Percentiles rank a stretch among this genome's conserved stretches.
Evolutionary conservation across 2,888 invertebrate species (phyloP).

Genomic region (Nomada flava): DNA sequence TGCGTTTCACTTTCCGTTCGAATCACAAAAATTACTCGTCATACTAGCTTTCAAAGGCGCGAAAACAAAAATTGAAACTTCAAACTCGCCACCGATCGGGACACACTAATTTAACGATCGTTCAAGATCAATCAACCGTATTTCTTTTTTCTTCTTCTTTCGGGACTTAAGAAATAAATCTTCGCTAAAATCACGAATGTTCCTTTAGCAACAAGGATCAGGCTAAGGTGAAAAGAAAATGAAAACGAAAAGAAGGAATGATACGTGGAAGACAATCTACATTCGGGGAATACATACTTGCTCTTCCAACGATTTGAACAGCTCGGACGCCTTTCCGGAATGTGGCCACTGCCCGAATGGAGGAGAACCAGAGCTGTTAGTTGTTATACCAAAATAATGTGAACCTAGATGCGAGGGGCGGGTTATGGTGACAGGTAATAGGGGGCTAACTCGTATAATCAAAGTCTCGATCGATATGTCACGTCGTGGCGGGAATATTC

Average conservation of each 20-base stretch:
- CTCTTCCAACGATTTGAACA: slow-evolving; percentile 99
- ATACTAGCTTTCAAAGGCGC: background rate
- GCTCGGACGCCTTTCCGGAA: slow-evolving; percentile 99
- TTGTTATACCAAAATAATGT: slow-evolving; percentile 80
- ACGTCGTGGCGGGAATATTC: slow-evolving; percentile 10
- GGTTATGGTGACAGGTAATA: slow-evolving; percentile 61
- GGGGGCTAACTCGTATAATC: slow-evolving; percentile 55
- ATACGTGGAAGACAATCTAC: slow-evolving; percentile 81
- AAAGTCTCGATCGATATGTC: slow-evolving; percentile 65
- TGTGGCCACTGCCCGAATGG: slow-evolving; percentile 95
- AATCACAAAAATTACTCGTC: background rate
- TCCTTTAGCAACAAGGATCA: background rate
- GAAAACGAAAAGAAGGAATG: slow-evolving; percentile 69
- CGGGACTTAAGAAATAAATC: slow-evolving; percentile 6
- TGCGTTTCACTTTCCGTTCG: slow-evolving; percentile 48
- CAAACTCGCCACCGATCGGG: background rate
- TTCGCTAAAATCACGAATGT: slow-evolving; percentile 17
- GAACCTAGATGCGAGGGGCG: slow-evolving; percentile 76
- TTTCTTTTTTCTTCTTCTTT: background rate
- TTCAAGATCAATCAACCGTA: background rate
- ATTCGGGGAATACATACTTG: slow-evolving; percentile 94
- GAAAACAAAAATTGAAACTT: background rate
- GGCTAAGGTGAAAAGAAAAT: slow-evolving; percentile 51
- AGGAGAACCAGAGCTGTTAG: slow-evolving; percentile 85
- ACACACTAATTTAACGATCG: slow-evolving; percentile 16